These are phyloP conservation scores for Megalonaias nervosa DNA, from an alignment of 1,140 invertebrate species.

Conservation along the genomic window DNA sequence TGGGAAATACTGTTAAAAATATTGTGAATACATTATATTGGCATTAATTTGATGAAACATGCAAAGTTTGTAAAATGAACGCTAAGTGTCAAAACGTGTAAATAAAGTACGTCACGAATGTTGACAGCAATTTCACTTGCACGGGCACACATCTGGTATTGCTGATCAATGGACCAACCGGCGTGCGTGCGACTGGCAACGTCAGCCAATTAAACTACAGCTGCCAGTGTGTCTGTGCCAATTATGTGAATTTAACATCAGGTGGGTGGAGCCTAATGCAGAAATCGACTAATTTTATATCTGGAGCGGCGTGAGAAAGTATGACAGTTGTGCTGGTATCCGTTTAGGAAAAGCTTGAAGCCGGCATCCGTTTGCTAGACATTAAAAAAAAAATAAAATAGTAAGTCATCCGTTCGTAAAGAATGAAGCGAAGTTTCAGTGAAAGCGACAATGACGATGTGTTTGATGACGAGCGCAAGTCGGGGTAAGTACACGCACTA, in stretches of 20 bases:
- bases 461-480: conserved; percentile 70
- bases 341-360: conserved; percentile 44
- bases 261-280: conserved; percentile 42
- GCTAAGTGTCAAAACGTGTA: conserved; percentile 18
- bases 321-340: conserved; percentile 36
- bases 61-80: conserved; percentile 11
- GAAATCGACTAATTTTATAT: conserved; percentile 35
- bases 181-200: conserved; percentile 26
- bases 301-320: conserved; percentile 39
- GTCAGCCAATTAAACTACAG: conserved; percentile 46
- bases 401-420: conserved; percentile 19
- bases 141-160: conserved; percentile 21
- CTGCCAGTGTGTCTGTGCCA: conserved; percentile 39
- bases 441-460: conserved; percentile 71
- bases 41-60: not conserved
- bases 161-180: conserved; percentile 26
- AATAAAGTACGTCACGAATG: conserved; percentile 16
- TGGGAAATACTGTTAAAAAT: not conserved
- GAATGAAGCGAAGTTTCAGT: conserved; percentile 72
- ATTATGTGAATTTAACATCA: conserved; percentile 38
- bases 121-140: conserved; percentile 16
- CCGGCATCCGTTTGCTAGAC: conserved; percentile 29
- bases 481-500: conserved; percentile 66
- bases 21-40: conserved; percentile 3
- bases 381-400: conserved; percentile 11